Conservation (phyloP, 2,113 vertebrate species). For the Larimichthys polyactis region DNA sequence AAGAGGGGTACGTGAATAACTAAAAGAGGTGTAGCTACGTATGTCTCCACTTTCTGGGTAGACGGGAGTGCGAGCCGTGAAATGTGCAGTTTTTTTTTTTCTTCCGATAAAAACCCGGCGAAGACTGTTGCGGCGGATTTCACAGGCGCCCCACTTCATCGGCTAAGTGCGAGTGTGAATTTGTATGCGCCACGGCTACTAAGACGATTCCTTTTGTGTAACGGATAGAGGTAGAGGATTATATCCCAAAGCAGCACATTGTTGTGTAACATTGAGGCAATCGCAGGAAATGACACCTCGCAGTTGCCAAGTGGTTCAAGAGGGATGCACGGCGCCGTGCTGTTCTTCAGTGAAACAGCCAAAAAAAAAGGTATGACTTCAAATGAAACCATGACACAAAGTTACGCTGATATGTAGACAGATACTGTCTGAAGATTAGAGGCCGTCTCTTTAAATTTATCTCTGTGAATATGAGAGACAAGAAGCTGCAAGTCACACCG, state of each 20-base stretch:
- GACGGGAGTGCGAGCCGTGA: not conserved
- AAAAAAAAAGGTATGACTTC: conserved; percentile 34
- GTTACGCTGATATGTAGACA: not conserved
- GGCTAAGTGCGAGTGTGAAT: conserved; percentile 37
- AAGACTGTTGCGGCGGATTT: conserved; percentile 46
- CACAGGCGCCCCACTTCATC: conserved; percentile 36
- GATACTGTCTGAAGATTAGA: conserved; percentile 32
- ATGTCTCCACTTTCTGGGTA: conserved; percentile 7
- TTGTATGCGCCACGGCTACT: conserved; percentile 23
- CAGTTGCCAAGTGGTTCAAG: conserved; percentile 56
- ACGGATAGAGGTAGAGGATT: conserved; percentile 65
- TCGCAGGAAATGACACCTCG: conserved; percentile 59
- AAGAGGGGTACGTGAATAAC: conserved; percentile 9
- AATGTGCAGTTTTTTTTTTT: conserved; percentile 7
- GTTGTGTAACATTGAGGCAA: conserved; percentile 75
- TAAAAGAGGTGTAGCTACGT: conserved; percentile 11
- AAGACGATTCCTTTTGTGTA: conserved; percentile 51
- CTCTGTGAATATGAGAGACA: not conserved
- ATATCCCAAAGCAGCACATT: conserved; percentile 61
- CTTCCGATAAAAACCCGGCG: not conserved
- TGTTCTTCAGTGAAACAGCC: conserved; percentile 35
- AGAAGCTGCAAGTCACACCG: not conserved
- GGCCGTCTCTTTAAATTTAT: conserved; percentile 25
- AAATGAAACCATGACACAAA: conserved; percentile 9
- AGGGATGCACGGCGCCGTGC: conserved; percentile 20